Evolutionary conservation across 2,797 vertebrate species (phyloP), one percentile per base, ranked within the genome.

Genomic region (Smutsia temminckii): DNA sequence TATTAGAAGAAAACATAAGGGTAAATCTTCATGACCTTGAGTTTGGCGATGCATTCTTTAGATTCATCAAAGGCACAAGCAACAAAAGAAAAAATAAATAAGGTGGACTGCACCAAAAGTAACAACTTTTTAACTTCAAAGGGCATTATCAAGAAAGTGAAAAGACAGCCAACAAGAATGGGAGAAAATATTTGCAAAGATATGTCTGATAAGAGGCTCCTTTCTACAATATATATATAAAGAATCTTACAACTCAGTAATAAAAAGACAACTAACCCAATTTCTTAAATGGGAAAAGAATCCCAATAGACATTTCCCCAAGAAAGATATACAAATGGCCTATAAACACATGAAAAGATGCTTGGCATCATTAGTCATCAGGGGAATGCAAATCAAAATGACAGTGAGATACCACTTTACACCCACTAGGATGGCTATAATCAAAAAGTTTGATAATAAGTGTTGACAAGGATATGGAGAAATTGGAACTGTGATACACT

Each of bases 51-150:
- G 3, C 5, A 78, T 78, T 71, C 75, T 12, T 93, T 93, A 89
- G 51, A 64, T 46, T 61, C 40, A 68, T 57, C 81, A 66, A 94
- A 81, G 83, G 25, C 37, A 79, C 42, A 37, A 59, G 34, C 77
- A 87, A 90, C 29, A 84, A 66, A 79, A 91, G 27, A 34, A 94
- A 83, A 92, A 85, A 61, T 8, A 64, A 59, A 74, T 21, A 83
- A 63, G 71, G 21, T 59, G 55, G 37, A 81, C 37, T 55, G 89
- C 37, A 64, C 66, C 29, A 53, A 78, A 86, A 83, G 49, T 53
- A 20, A 63, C 91, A 68, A 49, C 17, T 16, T 92, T 75, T 63
- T 53, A 53, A 79, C 34, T 64, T 88, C 23, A 78, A 57, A 88
- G 61, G 27, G 9, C 68, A 93, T 49, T 25, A 71, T 69, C 14